Evolutionary conservation across 2,888 invertebrate genomes (phyloP), one percentile per base, ranked within the genome.

Genomic region (Allacma fusca): DNA sequence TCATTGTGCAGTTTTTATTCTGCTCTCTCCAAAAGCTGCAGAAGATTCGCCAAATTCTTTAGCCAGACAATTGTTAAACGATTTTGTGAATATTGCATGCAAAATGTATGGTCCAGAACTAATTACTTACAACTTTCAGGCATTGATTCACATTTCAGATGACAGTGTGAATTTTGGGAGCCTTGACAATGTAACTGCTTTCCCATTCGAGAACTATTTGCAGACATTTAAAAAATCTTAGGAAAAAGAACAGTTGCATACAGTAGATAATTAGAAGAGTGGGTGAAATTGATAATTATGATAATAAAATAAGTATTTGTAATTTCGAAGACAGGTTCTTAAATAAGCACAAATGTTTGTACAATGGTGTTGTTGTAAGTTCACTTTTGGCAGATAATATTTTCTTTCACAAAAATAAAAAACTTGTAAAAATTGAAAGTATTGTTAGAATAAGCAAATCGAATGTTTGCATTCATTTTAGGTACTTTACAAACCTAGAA

Each of bases 131-230:
- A 87, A 87, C 83, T 82, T 86, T 7, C 86, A 87, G 81, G 83
- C 84, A 65, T 76, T 87, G n/a, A 78, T 83, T 44, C 86, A 87
- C 83, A 50, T 86, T 34, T 83, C 85, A 23, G 83, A 85, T 76
- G 86, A 87, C 80, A 85, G 84, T 5, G 62, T 67, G 76, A 84
- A 78, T 62, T 86, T 84, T 82, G 86, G 86, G 7, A 40, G 67
- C 40, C 81, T 86, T 29, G 83, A 85, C 73, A 81, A 80, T 43
- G 85, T 85, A 78, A 85, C 83, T 73, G 81, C 85, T 9, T 86
- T 86, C 81, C 83, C 85, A 9, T 87, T 85, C 84, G 86, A 87
- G 80, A n/a, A n/a, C n/a, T n/a, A n/a, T n/a, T n/a, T n/a, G n/a
- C n/a, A n/a, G n/a, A n/a, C n/a, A n/a, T n/a, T 85, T 23, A 81